phyloP scores from a whole-genome alignment of 2,113 vertebrate genomes.

The Sebastes schlegelii region DNA sequence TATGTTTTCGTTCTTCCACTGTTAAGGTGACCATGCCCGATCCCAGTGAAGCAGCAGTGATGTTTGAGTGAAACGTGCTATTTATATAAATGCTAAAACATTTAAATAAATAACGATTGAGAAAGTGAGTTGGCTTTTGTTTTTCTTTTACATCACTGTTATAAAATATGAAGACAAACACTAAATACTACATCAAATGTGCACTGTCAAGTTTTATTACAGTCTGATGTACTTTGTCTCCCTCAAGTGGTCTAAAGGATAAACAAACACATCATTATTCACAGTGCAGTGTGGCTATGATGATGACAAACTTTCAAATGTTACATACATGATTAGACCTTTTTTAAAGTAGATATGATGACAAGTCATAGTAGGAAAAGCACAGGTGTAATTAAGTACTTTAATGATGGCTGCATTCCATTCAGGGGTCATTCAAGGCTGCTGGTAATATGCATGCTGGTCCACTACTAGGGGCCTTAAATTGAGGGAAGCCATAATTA shows the following conservation, averaged over 20 bases:
- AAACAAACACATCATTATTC: neutral
- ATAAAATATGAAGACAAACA: neutral
- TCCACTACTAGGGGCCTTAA: neutral
- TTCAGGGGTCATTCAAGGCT: neutral
- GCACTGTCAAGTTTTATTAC: neutral
- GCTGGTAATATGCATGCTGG: neutral
- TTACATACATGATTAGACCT: neutral
- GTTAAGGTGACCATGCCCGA: neutral
- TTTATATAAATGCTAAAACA: neutral
- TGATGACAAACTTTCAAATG: neutral
- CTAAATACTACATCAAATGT: neutral
- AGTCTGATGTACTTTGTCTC: slow-evolving; percentile 74
- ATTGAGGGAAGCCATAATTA: neutral
- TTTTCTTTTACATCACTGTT: neutral
- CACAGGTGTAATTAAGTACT: neutral
- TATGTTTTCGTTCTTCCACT: neutral
- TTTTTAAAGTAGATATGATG: neutral
- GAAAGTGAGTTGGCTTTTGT: neutral
- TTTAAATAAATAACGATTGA: neutral
- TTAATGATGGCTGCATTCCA: slow-evolving; percentile 3
- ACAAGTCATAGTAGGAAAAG: too few relatives aligned
- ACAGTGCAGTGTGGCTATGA: neutral
- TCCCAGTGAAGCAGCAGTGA: neutral
- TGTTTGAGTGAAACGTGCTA: neutral
- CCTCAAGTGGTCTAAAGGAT: slow-evolving; percentile 59